These are phyloP conservation scores for Leucophenga varia DNA, from an alignment of 1,140 invertebrate species.

Conservation along the genomic window DNA sequence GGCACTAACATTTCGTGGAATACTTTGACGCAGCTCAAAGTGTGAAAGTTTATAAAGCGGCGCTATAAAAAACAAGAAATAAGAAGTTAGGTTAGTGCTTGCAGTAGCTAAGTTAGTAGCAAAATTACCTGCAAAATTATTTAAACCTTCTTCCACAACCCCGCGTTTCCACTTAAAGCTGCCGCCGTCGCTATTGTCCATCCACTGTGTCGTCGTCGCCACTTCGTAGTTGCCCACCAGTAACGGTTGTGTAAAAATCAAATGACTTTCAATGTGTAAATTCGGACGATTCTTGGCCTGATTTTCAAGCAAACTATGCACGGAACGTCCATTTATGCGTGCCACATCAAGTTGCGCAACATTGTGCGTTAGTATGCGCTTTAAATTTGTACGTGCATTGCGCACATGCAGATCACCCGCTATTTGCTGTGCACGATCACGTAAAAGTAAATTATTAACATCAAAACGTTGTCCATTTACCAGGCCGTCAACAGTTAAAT, in stretches of 20 bases:
- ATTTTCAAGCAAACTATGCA: conserved; percentile 32
- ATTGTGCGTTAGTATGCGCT: conserved; percentile 36
- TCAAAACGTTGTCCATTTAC: conserved; percentile 36
- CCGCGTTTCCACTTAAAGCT: conserved; percentile 26
- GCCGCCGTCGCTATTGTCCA: neutral
- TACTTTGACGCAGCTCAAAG: conserved; percentile 26
- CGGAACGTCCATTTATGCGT: conserved; percentile 26
- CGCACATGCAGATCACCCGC: conserved; percentile 34
- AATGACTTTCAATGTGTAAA: conserved; percentile 32
- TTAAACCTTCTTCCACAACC: too few relatives aligned
- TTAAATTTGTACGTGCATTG: conserved; percentile 21
- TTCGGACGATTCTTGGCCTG: conserved; percentile 34
- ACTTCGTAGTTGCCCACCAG: conserved; percentile 31
- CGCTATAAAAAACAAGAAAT: conserved; percentile 7
- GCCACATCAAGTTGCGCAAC: conserved; percentile 40
- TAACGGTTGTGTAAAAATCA: conserved; percentile 36
- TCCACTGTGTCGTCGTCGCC: too few relatives aligned
- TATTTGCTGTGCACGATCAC: conserved; percentile 27
- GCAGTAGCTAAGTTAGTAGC: too few relatives aligned
- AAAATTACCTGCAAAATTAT: too few relatives aligned
- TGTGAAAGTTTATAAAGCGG: conserved; percentile 4
- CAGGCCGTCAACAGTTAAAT: conserved; percentile 32
- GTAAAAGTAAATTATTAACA: conserved; percentile 27
- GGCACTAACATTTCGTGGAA: conserved; percentile 15
- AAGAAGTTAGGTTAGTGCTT: too few relatives aligned